phyloP scores from a whole-genome alignment of 2,113 vertebrate genomes.

The Poeciliopsis retropinna region DNA sequence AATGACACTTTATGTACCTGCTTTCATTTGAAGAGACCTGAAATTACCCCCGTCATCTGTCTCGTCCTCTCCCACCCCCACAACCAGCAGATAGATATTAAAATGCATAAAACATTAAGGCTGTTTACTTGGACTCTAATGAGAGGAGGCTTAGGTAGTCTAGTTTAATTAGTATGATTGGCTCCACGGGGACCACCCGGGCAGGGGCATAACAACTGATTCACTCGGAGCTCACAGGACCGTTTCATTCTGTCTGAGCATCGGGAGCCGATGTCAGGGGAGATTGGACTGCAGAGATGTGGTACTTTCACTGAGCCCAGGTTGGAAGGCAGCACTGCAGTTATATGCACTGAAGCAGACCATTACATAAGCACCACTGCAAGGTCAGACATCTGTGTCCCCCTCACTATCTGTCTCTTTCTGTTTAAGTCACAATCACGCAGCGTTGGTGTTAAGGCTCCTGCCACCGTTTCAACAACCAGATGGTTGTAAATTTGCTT shows the following conservation, averaged over 20 bases:
- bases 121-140: slow-evolving; percentile 90
- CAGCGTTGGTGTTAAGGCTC: slow-evolving; percentile 48
- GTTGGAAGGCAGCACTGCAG: slow-evolving; percentile 70
- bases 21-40: slow-evolving; percentile 47
- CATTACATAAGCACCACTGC: slow-evolving; percentile 76
- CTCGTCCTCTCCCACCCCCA: slow-evolving; percentile 44
- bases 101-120: slow-evolving; percentile 89
- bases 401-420: slow-evolving; percentile 64
- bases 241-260: slow-evolving; percentile 61
- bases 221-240: slow-evolving; percentile 63
- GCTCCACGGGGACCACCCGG: slow-evolving; percentile 67
- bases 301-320: slow-evolving; percentile 68
- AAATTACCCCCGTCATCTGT: slow-evolving; percentile 50
- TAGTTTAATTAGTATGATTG: slow-evolving; percentile 79
- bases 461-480: slow-evolving; percentile 26
- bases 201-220: slow-evolving; percentile 66
- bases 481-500: slow-evolving; percentile 30
- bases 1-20: slow-evolving; percentile 42
- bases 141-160: slow-evolving; percentile 82
- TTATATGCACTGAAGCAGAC: slow-evolving; percentile 76
- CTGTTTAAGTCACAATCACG: slow-evolving; percentile 64
- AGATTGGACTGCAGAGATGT: slow-evolving; percentile 70
- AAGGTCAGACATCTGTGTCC: slow-evolving; percentile 75
- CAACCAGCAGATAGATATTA: slow-evolving; percentile 87
- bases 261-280: slow-evolving; percentile 64